phyloP scores from a whole-genome alignment of 64 coral and sea anemone species.

The Pocillopora verrucosa region DNA sequence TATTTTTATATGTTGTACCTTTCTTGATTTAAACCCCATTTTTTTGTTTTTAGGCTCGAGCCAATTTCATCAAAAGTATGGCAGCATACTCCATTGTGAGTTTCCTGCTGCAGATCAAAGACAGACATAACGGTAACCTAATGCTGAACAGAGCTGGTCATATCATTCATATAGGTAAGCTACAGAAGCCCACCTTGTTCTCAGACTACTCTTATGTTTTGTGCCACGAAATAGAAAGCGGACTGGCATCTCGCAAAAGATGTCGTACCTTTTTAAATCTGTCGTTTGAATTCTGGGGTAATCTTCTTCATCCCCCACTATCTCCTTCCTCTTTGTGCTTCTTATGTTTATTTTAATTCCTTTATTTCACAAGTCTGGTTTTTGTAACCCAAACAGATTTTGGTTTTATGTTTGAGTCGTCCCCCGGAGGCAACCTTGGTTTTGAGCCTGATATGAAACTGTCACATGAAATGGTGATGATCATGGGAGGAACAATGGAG shows the following conservation, averaged over 20 bases:
- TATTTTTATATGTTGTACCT: too few relatives aligned
- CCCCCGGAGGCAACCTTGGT: conserved; percentile 94
- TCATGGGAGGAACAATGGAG: conserved; percentile 99
- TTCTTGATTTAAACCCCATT: too few relatives aligned
- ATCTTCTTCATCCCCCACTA: too few relatives aligned
- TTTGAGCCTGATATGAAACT: conserved; percentile 99
- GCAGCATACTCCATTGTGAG: conserved; percentile 98
- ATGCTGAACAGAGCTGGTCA: conserved; percentile 96
- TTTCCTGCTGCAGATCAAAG: conserved; percentile 96
- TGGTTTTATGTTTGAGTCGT: conserved; percentile 99
- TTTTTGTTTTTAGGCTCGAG: conserved; percentile 67
- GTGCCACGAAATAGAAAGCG: background rate
- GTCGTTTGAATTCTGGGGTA: too few relatives aligned
- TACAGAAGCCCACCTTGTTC: background rate
- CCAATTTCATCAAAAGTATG: conserved; percentile 99
- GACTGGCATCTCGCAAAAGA: too few relatives aligned
- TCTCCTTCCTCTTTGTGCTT: background rate
- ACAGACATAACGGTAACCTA: conserved; percentile 96
- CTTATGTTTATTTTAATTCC: background rate
- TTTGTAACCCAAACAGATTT: conserved; percentile 67
- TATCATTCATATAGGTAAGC: conserved; percentile 95
- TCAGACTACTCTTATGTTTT: background rate
- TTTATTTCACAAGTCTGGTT: background rate
- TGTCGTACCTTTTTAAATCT: too few relatives aligned
- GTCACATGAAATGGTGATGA: conserved; percentile 99